Evolutionary conservation across 2,888 invertebrate species (phyloP), one percentile per base, ranked within the genome.

Genomic region (Tetranychus piercei): DNA sequence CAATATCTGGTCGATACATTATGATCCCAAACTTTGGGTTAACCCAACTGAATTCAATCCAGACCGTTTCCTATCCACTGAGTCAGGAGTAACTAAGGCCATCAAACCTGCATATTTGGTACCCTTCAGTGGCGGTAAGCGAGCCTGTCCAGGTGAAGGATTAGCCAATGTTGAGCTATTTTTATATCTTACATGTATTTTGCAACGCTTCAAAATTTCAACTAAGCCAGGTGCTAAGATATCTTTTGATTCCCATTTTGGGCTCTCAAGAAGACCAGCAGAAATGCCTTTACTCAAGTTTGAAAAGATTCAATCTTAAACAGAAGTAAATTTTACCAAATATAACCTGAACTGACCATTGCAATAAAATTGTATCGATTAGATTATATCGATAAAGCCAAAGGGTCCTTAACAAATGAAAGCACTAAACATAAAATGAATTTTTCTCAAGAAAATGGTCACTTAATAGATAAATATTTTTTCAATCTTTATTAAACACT

Each of bases 101-200:
- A 55, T 15, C 55, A 66, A 75, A 11, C 43, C 18, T 45, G 78
- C 77, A 44, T 75, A 74, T 20, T 76, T 77, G 71, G 78, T 79
- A 18, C 78, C 78, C 1, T 79, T 79, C 71, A 70, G 70, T 11
- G 34, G 55, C 11, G 74, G 74, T 74, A 71, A 71, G 22, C 70
- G 79, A 55, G 76, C 77, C 15, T 79, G 79, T 65, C 78, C 77
- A 6, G 79, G 79, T 22, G 79, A 79, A 66, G 74, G 76, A 4
- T 73, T 79, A 44, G 79, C 79, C 15, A 76, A 78, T 20, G 77
- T 77, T 22, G 78, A 79, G 73, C 74, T 79, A 0, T 79, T 79
- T 66, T 55, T 79, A 15, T 79, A 77, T 64, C 73, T 78, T 20
- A 76, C 78, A 2, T 73, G 74, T 8, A 66, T 78, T 11, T 44